Base-by-base conservation (phyloP, 2,113 vertebrate genomes). In the Carlito syrichta region DNA sequence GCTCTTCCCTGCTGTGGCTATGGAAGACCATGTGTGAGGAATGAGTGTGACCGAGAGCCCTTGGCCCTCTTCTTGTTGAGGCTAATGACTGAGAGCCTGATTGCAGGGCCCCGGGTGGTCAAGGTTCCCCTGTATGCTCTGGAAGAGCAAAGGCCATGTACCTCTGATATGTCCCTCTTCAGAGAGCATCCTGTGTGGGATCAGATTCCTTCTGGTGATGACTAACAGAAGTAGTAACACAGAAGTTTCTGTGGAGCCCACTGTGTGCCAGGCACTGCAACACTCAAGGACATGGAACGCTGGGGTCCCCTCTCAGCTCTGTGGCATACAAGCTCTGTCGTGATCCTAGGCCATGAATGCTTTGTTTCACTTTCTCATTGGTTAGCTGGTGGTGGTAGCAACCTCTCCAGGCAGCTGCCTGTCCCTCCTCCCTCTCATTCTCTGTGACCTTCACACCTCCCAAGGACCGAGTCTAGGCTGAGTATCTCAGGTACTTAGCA, bases 251-350 rank as follows among this genome's bases (percentile, higher is more conserved):
- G 0, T 2, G n/a, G n/a, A 35, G 27, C 89, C 20, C 0, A 3
- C 32, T 2, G 0, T 27, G 27, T 1, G 30, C 43, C 1, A 0
- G 12, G 17, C 19, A 0, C n/a, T 12, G 54, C 12, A 4, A 6
- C 45, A 4, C 38, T n/a, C n/a, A n/a, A n/a, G n/a, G n/a, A n/a
- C n/a, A 3, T 1, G 8, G 38, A 27, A 12, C 0, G 1, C 48
- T 1, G 1, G 19, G 6, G 13, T 17, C 60, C 84, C 50, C 14
- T 8, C 54, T 77, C 14, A 4, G 45, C 62, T 30, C 19, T 4
- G 40, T n/a, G 38, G 19, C 45, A 52, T 11, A 12, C 0, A 7
- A 32, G 71, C n/a, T 89, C 85, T 8, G 60, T 43, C 69, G 6
- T 0, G 8, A 16, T 43, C 25, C 52, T 2, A 16, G 56, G 56